A percentile compares a stretch with the other conserved stretches of the same genome.
Evolutionary conservation across 2,888 invertebrate genomes (phyloP).

Genomic region (Patella depressa): DNA sequence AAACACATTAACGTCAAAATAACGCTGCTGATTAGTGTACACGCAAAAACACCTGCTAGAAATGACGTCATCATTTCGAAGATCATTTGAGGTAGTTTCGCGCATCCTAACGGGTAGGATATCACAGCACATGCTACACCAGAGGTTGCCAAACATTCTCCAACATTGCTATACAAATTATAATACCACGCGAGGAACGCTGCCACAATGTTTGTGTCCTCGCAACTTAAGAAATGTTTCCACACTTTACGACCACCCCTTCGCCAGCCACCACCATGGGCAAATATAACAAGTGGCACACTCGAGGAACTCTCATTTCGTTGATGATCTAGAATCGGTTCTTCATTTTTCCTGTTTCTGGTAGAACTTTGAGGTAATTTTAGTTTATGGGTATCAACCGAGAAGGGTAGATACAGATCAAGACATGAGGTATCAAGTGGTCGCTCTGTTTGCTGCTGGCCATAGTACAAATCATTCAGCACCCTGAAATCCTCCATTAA

Average conservation of each 20-base stretch:
- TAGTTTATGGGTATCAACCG: too few relatives aligned
- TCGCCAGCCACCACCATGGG: conserved; percentile 59
- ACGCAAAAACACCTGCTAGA: conserved; percentile 11
- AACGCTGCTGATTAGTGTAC: not conserved
- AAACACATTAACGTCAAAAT: not conserved
- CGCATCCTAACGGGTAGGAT: conserved; percentile 49
- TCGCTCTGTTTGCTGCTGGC: too few relatives aligned
- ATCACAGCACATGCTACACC: conserved; percentile 52
- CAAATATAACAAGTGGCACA: conserved; percentile 49
- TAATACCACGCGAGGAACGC: conserved; percentile 37
- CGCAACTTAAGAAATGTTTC: conserved; percentile 46
- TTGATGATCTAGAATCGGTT: too few relatives aligned
- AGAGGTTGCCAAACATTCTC: conserved; percentile 40
- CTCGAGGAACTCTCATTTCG: too few relatives aligned
- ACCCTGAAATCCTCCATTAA: too few relatives aligned
- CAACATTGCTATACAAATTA: conserved; percentile 47
- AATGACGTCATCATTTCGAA: conserved; percentile 47
- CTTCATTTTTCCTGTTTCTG: too few relatives aligned
- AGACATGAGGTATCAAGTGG: not conserved
- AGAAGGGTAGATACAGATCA: not conserved
- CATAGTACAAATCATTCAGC: too few relatives aligned
- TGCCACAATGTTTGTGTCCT: conserved; percentile 51
- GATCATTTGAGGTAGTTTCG: conserved; percentile 33
- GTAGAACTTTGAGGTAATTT: too few relatives aligned
- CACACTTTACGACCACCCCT: conserved; percentile 48